A percentile compares a stretch with the other conserved stretches of the same genome.
Conservation (phyloP, 1,140 invertebrate species). For the Nymphalis io region DNA sequence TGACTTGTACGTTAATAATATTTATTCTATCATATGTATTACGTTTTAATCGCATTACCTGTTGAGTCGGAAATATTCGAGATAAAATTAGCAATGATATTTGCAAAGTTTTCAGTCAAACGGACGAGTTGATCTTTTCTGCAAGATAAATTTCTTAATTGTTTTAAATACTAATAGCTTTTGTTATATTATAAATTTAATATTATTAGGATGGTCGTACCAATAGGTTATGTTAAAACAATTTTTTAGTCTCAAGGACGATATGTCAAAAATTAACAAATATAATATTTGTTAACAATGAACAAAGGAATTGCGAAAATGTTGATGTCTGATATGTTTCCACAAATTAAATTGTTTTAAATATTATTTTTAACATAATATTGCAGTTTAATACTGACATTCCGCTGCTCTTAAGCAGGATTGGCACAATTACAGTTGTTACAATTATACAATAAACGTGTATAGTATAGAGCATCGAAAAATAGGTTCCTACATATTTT, state of each 20-base stretch:
- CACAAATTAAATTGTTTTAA: neutral
- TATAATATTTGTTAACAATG: neutral
- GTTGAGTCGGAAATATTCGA: constrained; percentile 7
- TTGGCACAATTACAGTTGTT: constrained; percentile 25
- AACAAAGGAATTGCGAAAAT: no score
- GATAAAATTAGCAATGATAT: neutral
- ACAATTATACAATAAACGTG: constrained; percentile 23
- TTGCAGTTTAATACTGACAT: constrained; percentile 29
- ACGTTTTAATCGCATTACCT: neutral
- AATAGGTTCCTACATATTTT: constrained; percentile 33
- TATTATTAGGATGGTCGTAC: constrained; percentile 14
- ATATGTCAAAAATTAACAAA: neutral
- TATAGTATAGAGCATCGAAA: constrained; percentile 41
- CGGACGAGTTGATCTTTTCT: neutral
- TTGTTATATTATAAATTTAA: constrained; percentile 5
- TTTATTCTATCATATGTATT: neutral
- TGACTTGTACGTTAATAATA: neutral
- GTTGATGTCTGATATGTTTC: neutral
- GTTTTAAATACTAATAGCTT: neutral
- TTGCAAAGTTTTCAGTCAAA: neutral
- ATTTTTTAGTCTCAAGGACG: constrained; percentile 15
- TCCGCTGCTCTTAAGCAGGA: constrained; percentile 4
- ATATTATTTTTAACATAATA: constrained; percentile 1
- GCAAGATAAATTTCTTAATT: neutral
- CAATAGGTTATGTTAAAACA: constrained; percentile 6